Evolutionary conservation across 2,113 vertebrate genomes (phyloP).

Genomic region (Axis porcinus): DNA sequence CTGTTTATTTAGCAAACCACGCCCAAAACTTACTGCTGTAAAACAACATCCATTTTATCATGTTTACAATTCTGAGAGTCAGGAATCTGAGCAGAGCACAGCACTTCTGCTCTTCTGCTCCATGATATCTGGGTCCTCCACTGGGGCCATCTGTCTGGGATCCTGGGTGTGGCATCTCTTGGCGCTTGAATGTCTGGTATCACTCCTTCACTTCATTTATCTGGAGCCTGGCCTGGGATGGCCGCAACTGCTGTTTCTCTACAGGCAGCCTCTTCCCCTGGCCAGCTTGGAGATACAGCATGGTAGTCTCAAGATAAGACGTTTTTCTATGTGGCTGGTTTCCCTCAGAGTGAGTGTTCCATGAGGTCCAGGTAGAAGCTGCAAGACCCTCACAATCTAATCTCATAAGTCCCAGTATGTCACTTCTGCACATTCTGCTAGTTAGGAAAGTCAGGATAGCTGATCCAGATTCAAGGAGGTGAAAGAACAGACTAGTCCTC

Average conservation of each 20-base stretch:
- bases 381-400: neutral
- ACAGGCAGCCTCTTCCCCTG: too few relatives aligned
- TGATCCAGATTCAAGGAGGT: neutral
- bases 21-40: accelerated
- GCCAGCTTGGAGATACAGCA: neutral
- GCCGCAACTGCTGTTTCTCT: neutral
- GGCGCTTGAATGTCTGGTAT: neutral
- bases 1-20: neutral
- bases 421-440: neutral
- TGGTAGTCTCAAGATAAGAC: neutral
- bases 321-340: neutral
- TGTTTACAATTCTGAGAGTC: neutral
- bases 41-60: neutral
- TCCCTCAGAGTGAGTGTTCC: neutral
- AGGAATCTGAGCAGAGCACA: neutral
- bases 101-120: neutral
- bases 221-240: neutral
- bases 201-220: neutral
- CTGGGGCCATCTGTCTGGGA: neutral
- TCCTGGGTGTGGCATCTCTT: neutral
- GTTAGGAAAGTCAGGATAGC: neutral
- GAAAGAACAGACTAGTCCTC: neutral
- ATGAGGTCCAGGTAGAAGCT: neutral
- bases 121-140: accelerated
- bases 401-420: neutral